Evolutionary conservation across 1,140 invertebrate species (phyloP), one percentile per base, ranked within the genome.

Genomic region (Drosophila nikananu): DNA sequence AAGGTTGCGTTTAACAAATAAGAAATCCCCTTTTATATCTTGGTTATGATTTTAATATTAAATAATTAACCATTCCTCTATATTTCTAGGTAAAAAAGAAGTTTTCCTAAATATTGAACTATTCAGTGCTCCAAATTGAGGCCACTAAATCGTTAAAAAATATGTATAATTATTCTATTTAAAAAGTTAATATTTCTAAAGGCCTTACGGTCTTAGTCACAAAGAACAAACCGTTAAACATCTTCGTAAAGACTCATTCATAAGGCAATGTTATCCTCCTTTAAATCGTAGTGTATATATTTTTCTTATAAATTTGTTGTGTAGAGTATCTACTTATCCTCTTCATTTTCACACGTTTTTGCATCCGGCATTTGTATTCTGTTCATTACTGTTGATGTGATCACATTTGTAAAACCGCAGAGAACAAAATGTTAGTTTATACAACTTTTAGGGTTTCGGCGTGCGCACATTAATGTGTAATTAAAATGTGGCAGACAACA

Each of bases 401-500:
- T 79, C 67, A 70, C 75, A 77, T 77, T 86, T 89, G 61, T 81
- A 66, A 70, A 83, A 83, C 83, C 79, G 41, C 78, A 86, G 78
- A 79, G 71, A 73, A 80, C 77, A 55, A 89, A 87, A 89, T 81
- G 73, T 77, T 89, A 89, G 84, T 78, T 78, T 67, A 68, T 63
- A 44, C 60, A 64, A 72, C 65, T 81, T 89, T 87, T 89, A 78
- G 55, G 75, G 64, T 78, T 67, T 68, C 60, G 78, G 54, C 72
- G 65, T 44, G 65, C 81, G 68, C 57, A 81, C 65, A 84, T 87
- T 87, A 84, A 84, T 81, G 66, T 90, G 86, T 87, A 87, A 87
- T 87, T 90, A 87, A 90, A 87, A 87, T 80, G 81, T 79, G 84
- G 77, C 84, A 75, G 86, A 71, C 77, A 89, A 87, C 74, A 84